A percentile compares a stretch with the other conserved stretches of the same genome.
Conservation (phyloP, 2,888 invertebrate genomes). For the Pemphredon lugubris region DNA sequence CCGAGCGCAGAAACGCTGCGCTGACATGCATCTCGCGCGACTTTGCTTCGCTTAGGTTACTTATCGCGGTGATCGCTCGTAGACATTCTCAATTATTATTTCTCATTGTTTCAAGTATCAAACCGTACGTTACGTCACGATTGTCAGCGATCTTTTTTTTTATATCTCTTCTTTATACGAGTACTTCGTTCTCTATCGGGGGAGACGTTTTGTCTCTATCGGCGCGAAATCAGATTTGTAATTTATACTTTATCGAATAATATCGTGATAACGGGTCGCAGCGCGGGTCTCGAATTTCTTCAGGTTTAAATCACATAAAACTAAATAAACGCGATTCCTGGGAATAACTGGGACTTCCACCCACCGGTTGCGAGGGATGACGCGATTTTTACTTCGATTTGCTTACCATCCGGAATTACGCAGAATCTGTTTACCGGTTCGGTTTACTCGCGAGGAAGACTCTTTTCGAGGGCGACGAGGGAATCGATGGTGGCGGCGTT, state of each 20-base stretch:
- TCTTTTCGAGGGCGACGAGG: constrained; percentile 28
- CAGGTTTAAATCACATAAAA: constrained; percentile 9
- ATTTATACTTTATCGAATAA: no score
- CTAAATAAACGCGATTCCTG: constrained; percentile 7
- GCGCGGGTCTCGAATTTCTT: neutral
- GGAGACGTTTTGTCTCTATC: no score
- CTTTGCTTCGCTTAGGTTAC: no score
- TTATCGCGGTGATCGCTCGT: no score
- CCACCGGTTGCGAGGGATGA: constrained; percentile 13
- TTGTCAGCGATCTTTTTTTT: no score
- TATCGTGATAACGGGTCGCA: no score
- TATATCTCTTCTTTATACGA: no score
- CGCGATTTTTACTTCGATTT: constrained; percentile 53
- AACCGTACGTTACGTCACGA: no score
- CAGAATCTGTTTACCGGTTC: constrained; percentile 53
- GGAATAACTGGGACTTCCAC: constrained; percentile 19
- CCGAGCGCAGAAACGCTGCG: constrained; percentile 11
- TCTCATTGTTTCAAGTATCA: no score
- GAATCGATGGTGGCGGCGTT: constrained; percentile 36
- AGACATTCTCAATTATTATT: no score
- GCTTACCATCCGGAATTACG: constrained; percentile 51
- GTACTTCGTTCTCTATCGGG: no score
- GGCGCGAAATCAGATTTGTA: no score
- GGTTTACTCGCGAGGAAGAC: constrained; percentile 33
- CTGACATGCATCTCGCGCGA: neutral